Evolutionary conservation across 2,888 invertebrate species (phyloP), one percentile per base, ranked within the genome.

Genomic region (Aspidapion aeneum): DNA sequence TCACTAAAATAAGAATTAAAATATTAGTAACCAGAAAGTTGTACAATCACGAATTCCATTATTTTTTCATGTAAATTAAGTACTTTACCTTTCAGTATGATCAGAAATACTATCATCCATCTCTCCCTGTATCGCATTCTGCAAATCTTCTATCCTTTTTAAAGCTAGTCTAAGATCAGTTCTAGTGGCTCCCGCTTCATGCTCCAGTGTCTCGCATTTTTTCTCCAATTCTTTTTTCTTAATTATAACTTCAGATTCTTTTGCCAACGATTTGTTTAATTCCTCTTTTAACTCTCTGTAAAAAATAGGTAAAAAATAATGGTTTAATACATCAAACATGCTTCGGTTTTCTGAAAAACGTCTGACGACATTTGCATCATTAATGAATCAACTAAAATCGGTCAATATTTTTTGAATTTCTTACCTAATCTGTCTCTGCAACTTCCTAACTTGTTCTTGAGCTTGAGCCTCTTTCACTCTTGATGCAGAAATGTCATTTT

Each of bases 111-210:
- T 89, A 68, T 85, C 81, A 65, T 85, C 85, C 62, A 91, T 84
- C 73, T 93, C 93, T 0, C 91, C 95, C 70, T 95, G 94, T 78
- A 97, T 92, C 66, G 96, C 96, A 74, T 93, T 90, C 77, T 96
- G 96, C 68, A 98, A 82, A 75, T 96, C 96, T 56, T 94, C 89
- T 71, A 96, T 96, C 65, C 97, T 85, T 68, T 96, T 88, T 63
- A 95, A 85, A 2, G 97, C 96, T 61, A 96, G 82, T 60, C 94
- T 85, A 55, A 97, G 86, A 81, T 97, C 96, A 78, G 90, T 86
- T 74, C 88, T 81, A 54, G 93, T 85, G 68, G 89, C 84, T 70
- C 90, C 80, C 60, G 87, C 84, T 79, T 93, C 89, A 48, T 90
- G 83, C 73, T 90, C 87, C 58, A 90, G 85, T 21, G 87, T 83